Base-by-base conservation (phyloP, 2,888 invertebrate species). In the Alviniconcha strummeri region DNA sequence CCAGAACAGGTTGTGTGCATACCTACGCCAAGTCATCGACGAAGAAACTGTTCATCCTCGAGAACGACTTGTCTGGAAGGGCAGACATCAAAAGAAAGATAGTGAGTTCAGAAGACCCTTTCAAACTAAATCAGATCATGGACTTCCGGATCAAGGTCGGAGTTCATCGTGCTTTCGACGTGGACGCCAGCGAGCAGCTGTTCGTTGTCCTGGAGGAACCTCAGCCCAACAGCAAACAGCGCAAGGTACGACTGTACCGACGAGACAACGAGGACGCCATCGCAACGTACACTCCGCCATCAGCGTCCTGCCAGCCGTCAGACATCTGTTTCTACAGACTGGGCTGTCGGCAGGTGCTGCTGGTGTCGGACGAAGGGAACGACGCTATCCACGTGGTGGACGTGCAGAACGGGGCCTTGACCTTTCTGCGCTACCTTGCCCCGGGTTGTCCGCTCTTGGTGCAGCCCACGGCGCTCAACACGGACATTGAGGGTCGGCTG, bases 321-420 rank as follows among this genome's bases (percentile, higher is more conserved):
- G 78, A 78, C 78, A 64, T 78, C 60, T 78, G 78, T 19, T 78
- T 78, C 64, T 64, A 11, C 52, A 52, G 5, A 36, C 57, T 74
- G n/a, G 81, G 74, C 8, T 19, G 19, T 4, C 19, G 72, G 15
- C 57, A 57, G 52, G 36, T 36, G 36, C 15, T 78, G 57, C 57
- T 78, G 60, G 57, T 78, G 57, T 57, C 64, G 17, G 64, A 79
- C 54, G 52, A 67, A 52, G n/a, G 9, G 52, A 67, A 36, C 54
- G 15, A 15, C 19, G 6, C 64, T 15, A 64, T 79, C 7, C 79
- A 67, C 67, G 79, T 80, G 69, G 54, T 64, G 17, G n/a, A 54
- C 13, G 52, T 17, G 15, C 17, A 78, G 36, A 19, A 17, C 15
- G 55, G 78, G 11, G 19, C 17, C 3, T 19, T 60, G 55, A 4